Percentiles rank a stretch among this genome's conserved stretches.
Conservation (phyloP, 2,113 vertebrate genomes). For the Cottus gobio region DNA sequence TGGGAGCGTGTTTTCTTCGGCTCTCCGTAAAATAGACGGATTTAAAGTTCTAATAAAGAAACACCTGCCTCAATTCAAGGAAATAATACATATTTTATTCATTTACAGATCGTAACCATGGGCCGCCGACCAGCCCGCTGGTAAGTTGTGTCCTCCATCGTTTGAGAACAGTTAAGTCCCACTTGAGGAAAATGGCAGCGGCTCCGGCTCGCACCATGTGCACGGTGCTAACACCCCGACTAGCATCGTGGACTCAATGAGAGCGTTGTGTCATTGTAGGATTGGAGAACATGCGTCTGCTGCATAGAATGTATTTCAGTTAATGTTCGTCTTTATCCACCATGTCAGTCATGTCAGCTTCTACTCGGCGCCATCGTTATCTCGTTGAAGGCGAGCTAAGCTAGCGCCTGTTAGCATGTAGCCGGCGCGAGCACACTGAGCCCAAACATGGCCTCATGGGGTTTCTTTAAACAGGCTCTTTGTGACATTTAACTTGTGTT, state of each 20-base stretch:
- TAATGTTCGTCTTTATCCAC: rapidly evolving
- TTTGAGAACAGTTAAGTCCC: not conserved
- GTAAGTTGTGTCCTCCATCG: constrained; percentile 65
- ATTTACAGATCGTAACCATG: constrained; percentile 82
- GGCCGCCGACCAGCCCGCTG: constrained; percentile 87
- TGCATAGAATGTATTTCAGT: rapidly evolving
- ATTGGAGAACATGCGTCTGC: rapidly evolving
- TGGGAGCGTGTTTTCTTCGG: constrained; percentile 1
- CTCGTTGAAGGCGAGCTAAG: not conserved
- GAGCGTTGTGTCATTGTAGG: rapidly evolving
- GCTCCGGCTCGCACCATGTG: constrained; percentile 72
- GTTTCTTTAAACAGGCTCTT: too few relatives aligned
- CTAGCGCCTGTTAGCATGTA: not conserved
- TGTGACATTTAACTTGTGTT: rapidly evolving
- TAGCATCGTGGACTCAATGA: not conserved
- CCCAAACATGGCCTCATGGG: not conserved
- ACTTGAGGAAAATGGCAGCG: constrained; percentile 79
- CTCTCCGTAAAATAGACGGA: constrained; percentile 22
- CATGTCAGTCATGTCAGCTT: not conserved
- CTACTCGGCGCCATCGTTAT: not conserved
- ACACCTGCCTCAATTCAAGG: rapidly evolving
- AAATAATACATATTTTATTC: constrained; percentile 19
- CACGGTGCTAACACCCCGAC: not conserved
- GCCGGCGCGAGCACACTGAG: not conserved
- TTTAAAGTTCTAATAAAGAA: not conserved